Base-by-base conservation (phyloP, 2,113 vertebrate species). In the Pithys albifrons region DNA sequence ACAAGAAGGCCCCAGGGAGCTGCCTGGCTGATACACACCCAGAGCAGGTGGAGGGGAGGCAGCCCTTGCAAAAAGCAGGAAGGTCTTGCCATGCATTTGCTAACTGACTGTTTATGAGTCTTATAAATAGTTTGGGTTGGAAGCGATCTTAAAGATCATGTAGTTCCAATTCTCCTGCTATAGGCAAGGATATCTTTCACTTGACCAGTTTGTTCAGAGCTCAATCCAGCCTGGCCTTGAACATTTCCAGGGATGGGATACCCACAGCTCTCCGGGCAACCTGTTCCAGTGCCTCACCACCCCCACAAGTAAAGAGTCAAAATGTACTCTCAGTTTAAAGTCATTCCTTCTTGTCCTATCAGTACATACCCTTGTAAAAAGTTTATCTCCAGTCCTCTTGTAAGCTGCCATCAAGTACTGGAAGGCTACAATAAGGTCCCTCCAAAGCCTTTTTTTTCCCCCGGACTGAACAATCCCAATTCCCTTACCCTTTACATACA, bases 1-100 rank as follows among this genome's bases (percentile, higher is more conserved):
- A 59, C 2, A 20, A 12, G 25, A 33, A 64, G 43, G 19, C 5
- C 33, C 9, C 4, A 1, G 10, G 8, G 17, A 2, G 2, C 12
- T 64, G 39, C 27, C 13, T 43, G 39, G 28, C 43, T 4, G 0
- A 17, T 22, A 48, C 1, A 1, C 45, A 28, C 39, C 52, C 5
- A 19, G 46, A 66, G 20, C 15, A 58, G 23, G 25, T 1, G 3
- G 16, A 33, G 25, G 12, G 23, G 0, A 6, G 6, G 13, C 13
- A 73, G 37, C 16, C 64, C 27, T 65, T 73, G 27, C 12, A 61
- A 43, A 0, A 3, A 61, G 14, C 13, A 29, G 31, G 35, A 25
- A 72, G 54, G 5, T 33, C 83, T 69, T 76, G 25, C 10, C 2
- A 0, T 43, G 13, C 2, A 4, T 75, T 83, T 65, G 12, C 8